Percentiles rank a stretch among this genome's conserved stretches.
Conservation (phyloP, 2,113 vertebrate genomes). For the Nymphicus hollandicus region DNA sequence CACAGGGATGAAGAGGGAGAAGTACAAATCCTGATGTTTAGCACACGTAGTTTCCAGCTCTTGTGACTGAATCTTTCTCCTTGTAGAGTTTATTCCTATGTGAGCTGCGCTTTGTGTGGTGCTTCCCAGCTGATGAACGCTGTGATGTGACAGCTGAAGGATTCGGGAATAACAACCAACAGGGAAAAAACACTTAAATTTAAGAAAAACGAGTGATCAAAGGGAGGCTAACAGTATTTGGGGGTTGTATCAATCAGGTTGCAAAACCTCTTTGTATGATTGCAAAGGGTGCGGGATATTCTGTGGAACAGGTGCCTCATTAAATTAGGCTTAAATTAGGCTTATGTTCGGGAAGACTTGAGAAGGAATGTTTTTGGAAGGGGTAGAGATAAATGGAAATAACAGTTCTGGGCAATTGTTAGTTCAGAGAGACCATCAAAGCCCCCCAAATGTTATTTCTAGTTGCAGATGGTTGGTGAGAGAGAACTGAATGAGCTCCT, state of each 20-base stretch:
- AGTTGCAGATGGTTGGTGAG: slow-evolving; percentile 67
- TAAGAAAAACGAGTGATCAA: neutral
- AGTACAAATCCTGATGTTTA: neutral
- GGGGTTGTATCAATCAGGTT: neutral
- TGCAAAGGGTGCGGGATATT: neutral
- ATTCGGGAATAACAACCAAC: neutral
- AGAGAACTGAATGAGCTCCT: slow-evolving; percentile 21
- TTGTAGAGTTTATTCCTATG: accelerated
- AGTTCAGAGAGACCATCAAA: slow-evolving; percentile 63
- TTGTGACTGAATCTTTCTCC: neutral
- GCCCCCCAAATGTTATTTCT: slow-evolving; percentile 39
- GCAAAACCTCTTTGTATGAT: neutral
- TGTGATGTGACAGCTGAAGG: neutral
- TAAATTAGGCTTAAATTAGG: slow-evolving; percentile 46
- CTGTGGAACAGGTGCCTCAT: slow-evolving; percentile 29
- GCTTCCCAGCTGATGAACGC: neutral
- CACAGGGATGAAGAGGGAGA: neutral
- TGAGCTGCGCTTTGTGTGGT: neutral
- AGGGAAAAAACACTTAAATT: neutral
- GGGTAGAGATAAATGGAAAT: slow-evolving; percentile 18
- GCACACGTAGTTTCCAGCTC: neutral
- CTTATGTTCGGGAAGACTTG: neutral
- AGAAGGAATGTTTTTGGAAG: neutral
- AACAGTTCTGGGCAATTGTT: slow-evolving; percentile 28
- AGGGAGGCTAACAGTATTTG: neutral